phyloP scores from a whole-genome alignment of 2,888 invertebrate species.

The Drosophila limbata region DNA sequence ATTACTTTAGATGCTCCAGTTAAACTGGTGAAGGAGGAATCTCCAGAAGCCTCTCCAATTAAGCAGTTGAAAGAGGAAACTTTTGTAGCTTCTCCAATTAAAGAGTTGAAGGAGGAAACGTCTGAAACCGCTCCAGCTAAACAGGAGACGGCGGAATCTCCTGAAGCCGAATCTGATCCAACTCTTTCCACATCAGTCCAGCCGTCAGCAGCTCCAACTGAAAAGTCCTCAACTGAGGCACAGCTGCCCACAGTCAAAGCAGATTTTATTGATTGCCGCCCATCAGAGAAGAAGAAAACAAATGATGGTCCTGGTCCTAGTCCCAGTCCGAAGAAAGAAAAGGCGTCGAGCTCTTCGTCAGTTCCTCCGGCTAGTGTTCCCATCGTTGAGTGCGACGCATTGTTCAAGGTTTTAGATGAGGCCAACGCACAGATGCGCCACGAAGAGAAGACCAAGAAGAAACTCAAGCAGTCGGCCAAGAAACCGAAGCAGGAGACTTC shows the following conservation, averaged over 20 bases:
- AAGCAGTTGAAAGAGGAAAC: neutral
- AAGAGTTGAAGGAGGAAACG: neutral
- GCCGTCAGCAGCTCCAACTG: neutral
- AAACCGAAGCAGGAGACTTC: slow-evolving; percentile 27
- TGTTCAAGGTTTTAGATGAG: slow-evolving; percentile 64
- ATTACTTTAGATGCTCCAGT: neutral
- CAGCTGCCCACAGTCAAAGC: neutral
- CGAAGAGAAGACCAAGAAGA: slow-evolving; percentile 63
- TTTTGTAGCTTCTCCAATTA: neutral
- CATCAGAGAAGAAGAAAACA: slow-evolving; percentile 8
- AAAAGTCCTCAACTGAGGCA: neutral
- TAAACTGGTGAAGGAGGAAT: neutral
- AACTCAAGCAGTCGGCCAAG: slow-evolving; percentile 37
- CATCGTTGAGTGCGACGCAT: slow-evolving; percentile 58
- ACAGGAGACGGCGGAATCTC: neutral
- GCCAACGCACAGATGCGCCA: slow-evolving; percentile 46
- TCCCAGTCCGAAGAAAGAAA: slow-evolving; percentile 30
- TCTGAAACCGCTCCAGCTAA: neutral
- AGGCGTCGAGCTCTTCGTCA: neutral
- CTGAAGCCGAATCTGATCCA: neutral
- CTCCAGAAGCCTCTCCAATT: neutral
- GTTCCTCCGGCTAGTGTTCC: neutral
- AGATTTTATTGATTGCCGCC: neutral
- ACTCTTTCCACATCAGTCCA: neutral
- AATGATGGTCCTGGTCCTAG: neutral